Percentiles rank a stretch among this genome's conserved stretches.
These are phyloP conservation scores for Scolopax mira DNA, from an alignment of 2,113 vertebrate species.

Conservation along the genomic window DNA sequence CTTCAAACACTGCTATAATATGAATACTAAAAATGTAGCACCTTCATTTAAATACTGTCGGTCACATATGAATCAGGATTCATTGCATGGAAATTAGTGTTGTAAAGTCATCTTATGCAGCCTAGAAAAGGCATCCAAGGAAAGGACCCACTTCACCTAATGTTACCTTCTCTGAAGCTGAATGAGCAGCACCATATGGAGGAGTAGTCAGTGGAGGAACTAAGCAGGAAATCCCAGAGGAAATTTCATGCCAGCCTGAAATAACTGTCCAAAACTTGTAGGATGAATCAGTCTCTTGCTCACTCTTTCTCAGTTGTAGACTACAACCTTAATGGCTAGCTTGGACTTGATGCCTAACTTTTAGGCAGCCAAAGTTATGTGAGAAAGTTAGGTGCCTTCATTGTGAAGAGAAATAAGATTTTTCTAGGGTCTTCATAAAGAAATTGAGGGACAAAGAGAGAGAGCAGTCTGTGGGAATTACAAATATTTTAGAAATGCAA, in stretches of 20 bases:
- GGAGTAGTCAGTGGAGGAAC: neutral
- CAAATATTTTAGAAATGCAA: neutral
- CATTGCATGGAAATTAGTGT: neutral
- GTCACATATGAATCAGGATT: neutral
- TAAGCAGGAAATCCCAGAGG: neutral
- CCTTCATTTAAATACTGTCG: neutral
- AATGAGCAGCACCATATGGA: neutral
- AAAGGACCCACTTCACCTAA: neutral
- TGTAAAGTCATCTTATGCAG: neutral
- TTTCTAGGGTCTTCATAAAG: neutral
- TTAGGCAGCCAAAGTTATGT: neutral
- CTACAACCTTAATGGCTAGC: neutral
- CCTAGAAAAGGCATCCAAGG: neutral
- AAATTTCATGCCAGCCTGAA: conserved; percentile 1
- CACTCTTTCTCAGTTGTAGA: neutral
- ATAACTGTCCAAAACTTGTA: neutral
- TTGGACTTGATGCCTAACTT: neutral
- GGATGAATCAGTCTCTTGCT: neutral
- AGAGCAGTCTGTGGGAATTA: neutral
- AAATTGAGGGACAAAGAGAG: neutral
- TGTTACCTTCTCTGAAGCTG: neutral
- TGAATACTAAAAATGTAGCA: neutral
- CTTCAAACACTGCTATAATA: neutral
- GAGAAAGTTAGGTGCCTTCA: too few species aligned
- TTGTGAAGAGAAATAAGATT: neutral